phyloP scores from a whole-genome alignment of 2,888 invertebrate genomes.

The Strigamia maritima region DNA sequence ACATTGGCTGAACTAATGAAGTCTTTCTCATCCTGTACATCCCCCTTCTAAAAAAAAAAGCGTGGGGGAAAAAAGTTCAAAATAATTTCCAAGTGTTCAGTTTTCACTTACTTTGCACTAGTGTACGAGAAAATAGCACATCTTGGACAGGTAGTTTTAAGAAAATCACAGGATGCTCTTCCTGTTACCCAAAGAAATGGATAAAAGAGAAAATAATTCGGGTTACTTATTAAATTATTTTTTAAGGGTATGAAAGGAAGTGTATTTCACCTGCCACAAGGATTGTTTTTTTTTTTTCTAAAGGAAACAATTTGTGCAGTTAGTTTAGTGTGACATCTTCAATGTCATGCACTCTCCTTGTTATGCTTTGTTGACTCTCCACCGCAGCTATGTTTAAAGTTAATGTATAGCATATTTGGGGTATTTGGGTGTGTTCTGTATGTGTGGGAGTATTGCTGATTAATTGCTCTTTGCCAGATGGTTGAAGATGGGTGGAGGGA shows the following conservation, averaged over 20 bases:
- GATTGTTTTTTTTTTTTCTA: not conserved
- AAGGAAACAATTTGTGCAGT: conserved; percentile 18
- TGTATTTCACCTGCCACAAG: conserved; percentile 8
- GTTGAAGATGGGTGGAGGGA: not conserved
- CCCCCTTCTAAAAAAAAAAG: not conserved
- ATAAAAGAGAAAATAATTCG: not conserved
- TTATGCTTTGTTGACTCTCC: not conserved
- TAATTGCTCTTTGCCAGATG: conserved; percentile 24
- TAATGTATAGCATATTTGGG: conserved; percentile 19
- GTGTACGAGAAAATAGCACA: conserved; percentile 25
- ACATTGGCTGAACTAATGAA: conserved; percentile 20
- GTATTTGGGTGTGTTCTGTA: conserved; percentile 2
- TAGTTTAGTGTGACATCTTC: conserved; percentile 23
- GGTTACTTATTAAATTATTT: not conserved
- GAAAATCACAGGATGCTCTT: conserved; percentile 28
- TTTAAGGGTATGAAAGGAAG: not conserved
- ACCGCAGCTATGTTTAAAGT: conserved; percentile 1
- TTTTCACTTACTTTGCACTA: conserved; percentile 10
- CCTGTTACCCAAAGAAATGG: not conserved
- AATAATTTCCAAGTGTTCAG: not conserved
- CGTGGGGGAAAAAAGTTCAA: not conserved
- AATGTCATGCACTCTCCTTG: not conserved
- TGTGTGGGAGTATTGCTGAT: conserved; percentile 8
- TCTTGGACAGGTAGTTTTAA: conserved; percentile 26
- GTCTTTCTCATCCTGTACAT: not conserved